Percentiles rank a stretch among this genome's conserved stretches.
phyloP scores from a whole-genome alignment of 2,797 vertebrate species.

The Neosalanx taihuensis region DNA sequence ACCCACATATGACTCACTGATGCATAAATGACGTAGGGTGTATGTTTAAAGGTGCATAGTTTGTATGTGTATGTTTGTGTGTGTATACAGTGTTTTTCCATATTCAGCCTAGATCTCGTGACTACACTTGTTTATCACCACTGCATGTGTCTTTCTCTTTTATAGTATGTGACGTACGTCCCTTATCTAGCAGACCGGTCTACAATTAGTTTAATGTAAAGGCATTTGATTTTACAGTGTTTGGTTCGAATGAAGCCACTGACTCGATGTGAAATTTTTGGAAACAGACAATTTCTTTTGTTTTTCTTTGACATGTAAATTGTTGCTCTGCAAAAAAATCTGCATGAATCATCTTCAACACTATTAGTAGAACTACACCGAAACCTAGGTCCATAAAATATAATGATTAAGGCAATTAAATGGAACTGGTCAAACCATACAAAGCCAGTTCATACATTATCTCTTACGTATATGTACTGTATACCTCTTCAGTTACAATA shows the following conservation, averaged over 20 bases:
- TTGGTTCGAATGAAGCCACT: constrained; percentile 15
- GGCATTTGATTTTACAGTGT: constrained; percentile 21
- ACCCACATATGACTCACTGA: neutral
- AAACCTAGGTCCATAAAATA: constrained; percentile 36
- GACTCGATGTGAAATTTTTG: constrained; percentile 21
- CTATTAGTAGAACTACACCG: constrained; percentile 28
- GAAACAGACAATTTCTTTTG: constrained; percentile 18
- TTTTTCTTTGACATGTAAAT: constrained; percentile 31
- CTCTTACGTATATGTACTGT: constrained; percentile 32
- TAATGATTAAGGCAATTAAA: constrained; percentile 66
- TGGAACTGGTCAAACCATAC: constrained; percentile 31
- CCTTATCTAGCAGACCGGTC: constrained; percentile 1
- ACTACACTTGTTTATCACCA: constrained; percentile 15
- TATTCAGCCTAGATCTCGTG: neutral
- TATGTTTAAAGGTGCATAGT: neutral
- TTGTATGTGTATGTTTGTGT: neutral
- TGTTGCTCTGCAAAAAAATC: constrained; percentile 33
- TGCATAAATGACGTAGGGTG: neutral
- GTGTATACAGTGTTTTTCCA: neutral
- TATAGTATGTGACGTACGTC: neutral
- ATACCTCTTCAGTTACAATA: constrained; percentile 37
- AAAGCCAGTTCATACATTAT: constrained; percentile 42
- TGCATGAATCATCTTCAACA: constrained; percentile 32
- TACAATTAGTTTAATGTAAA: neutral
- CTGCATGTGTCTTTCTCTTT: constrained; percentile 11